Percentiles rank a stretch among this genome's conserved stretches.
Evolutionary conservation across 2,888 invertebrate species (phyloP).

Genomic region (Sclerodermus sp.): DNA sequence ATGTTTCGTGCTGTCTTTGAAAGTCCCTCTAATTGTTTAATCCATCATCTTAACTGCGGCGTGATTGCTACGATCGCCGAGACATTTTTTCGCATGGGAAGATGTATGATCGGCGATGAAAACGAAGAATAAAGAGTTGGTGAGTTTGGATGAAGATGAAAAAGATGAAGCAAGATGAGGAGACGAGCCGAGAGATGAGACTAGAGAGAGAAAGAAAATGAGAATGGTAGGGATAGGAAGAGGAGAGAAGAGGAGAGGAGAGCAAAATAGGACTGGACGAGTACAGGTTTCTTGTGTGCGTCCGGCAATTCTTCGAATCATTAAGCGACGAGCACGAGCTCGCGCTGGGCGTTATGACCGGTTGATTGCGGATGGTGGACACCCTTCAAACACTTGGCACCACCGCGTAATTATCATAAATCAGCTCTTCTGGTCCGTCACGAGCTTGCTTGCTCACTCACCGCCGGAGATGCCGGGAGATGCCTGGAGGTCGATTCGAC

Average conservation of each 20-base stretch:
- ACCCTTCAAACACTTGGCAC: conserved; percentile 35
- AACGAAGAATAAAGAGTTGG: too few species aligned
- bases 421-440: conserved; percentile 31
- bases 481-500: too few species aligned
- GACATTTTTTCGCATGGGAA: too few species aligned
- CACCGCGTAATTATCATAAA: conserved; percentile 48
- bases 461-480: too few species aligned
- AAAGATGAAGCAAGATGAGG: not conserved
- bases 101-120: too few species aligned
- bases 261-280: not conserved
- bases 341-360: conserved; percentile 16
- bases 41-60: too few species aligned
- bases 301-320: conserved; percentile 40
- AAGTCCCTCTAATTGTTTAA: too few species aligned
- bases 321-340: conserved; percentile 28
- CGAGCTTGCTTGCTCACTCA: not conserved
- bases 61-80: too few species aligned
- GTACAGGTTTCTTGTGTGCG: conserved; percentile 14
- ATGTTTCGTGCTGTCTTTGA: too few species aligned
- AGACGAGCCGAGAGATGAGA: not conserved
- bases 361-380: conserved; percentile 25
- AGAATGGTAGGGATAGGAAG: too few species aligned
- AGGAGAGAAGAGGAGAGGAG: not conserved
- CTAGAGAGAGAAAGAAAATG: not conserved
- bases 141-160: too few species aligned